Evolutionary conservation across 2,888 invertebrate species (phyloP).

Genomic region (Platycheirus albimanus): DNA sequence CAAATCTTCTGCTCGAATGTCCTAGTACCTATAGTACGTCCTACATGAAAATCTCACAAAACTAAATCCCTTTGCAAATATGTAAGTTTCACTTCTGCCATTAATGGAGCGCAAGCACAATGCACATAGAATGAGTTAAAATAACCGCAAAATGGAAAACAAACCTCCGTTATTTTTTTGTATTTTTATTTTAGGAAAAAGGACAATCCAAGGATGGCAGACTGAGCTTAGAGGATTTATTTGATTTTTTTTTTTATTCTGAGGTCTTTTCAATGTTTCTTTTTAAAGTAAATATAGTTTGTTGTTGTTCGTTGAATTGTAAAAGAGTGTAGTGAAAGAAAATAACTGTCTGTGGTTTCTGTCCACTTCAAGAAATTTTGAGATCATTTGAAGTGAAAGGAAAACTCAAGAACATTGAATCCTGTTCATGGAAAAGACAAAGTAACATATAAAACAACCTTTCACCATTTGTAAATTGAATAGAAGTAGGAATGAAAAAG

Average conservation of each 20-base stretch:
- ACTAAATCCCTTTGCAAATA: conserved; percentile 32
- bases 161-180: background rate
- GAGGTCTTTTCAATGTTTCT: background rate
- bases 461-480: too few species aligned
- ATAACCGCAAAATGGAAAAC: conserved; percentile 31
- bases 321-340: background rate
- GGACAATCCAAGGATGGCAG: conserved; percentile 9
- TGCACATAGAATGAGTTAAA: conserved; percentile 2
- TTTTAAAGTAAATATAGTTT: background rate
- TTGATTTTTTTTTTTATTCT: background rate
- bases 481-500: too few species aligned
- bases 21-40: background rate
- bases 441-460: too few species aligned
- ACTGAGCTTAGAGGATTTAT: background rate
- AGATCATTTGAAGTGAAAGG: background rate
- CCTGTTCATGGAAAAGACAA: too few species aligned
- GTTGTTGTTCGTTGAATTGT: background rate
- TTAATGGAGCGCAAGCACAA: conserved; percentile 33
- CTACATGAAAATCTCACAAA: conserved; percentile 1
- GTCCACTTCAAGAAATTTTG: background rate
- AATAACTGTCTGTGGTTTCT: conserved; percentile 13
- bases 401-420: background rate
- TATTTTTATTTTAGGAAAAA: background rate
- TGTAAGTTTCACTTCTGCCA: conserved; percentile 33
- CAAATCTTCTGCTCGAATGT: conserved; percentile 42